Evolutionary conservation across 1,140 invertebrate species (phyloP).

Genomic region (Campoletis sonorensis): DNA sequence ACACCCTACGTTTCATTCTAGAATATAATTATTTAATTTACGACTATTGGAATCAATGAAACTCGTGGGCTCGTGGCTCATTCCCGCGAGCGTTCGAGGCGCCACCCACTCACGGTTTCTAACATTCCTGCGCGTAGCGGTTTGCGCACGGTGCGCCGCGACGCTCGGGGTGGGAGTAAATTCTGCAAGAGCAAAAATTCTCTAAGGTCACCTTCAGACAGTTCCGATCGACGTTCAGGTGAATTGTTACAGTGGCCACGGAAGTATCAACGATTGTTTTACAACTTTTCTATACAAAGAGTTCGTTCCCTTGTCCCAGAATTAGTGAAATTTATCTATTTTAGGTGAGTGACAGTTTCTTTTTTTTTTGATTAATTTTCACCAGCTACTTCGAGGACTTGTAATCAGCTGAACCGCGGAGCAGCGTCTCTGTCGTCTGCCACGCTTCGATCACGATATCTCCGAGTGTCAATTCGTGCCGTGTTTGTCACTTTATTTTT

Average conservation of each 20-base stretch:
- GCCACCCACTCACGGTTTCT: neutral
- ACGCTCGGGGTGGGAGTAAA: conserved; percentile 37
- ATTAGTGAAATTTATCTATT: too few species aligned
- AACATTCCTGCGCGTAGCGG: neutral
- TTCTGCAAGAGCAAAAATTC: conserved; percentile 40
- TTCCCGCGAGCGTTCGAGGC: neutral
- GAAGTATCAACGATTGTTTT: neutral
- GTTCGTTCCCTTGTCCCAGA: neutral
- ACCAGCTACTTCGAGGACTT: neutral
- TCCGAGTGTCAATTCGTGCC: neutral
- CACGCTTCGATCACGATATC: neutral
- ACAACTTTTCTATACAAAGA: neutral
- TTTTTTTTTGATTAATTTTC: neutral
- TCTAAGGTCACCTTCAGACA: conserved; percentile 70
- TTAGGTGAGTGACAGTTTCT: conserved; percentile 3
- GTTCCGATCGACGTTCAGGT: conserved; percentile 55
- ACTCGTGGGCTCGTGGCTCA: neutral
- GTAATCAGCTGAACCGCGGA: conserved; percentile 4
- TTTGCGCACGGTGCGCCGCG: conserved; percentile 23
- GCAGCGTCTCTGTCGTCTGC: conserved; percentile 1
- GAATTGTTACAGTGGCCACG: conserved; percentile 42
- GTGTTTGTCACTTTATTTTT: neutral
- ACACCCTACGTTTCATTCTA: too few species aligned
- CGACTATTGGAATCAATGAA: too few species aligned
- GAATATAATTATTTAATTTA: too few species aligned